A percentile compares a stretch with the other conserved stretches of the same genome.
phyloP scores from a whole-genome alignment of 2,888 invertebrate genomes.

The Acanthacorydalis orientalis region DNA sequence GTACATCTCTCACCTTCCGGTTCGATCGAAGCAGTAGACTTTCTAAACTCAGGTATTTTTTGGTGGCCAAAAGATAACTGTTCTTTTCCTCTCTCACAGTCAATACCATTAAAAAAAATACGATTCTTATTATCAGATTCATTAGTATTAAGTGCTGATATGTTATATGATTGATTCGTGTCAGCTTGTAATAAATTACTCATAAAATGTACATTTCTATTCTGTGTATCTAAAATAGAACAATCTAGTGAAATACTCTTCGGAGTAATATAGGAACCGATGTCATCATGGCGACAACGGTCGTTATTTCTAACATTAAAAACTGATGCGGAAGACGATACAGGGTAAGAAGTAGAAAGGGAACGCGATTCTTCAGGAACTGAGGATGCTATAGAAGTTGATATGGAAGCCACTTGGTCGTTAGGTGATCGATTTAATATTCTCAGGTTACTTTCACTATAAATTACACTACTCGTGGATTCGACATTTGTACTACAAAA shows the following conservation, averaged over 20 bases:
- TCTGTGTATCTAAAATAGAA: too few species aligned
- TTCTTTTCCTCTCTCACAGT: not conserved
- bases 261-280: not conserved
- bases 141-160: too few species aligned
- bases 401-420: constrained; percentile 12
- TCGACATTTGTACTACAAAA: not conserved
- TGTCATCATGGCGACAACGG: not conserved
- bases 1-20: too few species aligned
- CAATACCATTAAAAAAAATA: not conserved
- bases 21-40: too few species aligned
- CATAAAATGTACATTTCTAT: too few species aligned
- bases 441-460: constrained; percentile 2
- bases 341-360: not conserved
- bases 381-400: constrained; percentile 4
- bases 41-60: too few species aligned
- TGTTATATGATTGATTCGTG: too few species aligned
- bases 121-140: too few species aligned
- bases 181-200: too few species aligned
- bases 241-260: too few species aligned
- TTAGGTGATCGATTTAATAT: constrained; percentile 2
- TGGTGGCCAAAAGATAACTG: too few species aligned
- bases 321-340: not conserved
- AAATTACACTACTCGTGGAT: constrained; percentile 4
- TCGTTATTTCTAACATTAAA: not conserved
- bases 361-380: constrained; percentile 1